Evolutionary conservation across 2,888 invertebrate species (phyloP), one percentile per base, ranked within the genome.

Genomic region (Cheilosia variabilis): DNA sequence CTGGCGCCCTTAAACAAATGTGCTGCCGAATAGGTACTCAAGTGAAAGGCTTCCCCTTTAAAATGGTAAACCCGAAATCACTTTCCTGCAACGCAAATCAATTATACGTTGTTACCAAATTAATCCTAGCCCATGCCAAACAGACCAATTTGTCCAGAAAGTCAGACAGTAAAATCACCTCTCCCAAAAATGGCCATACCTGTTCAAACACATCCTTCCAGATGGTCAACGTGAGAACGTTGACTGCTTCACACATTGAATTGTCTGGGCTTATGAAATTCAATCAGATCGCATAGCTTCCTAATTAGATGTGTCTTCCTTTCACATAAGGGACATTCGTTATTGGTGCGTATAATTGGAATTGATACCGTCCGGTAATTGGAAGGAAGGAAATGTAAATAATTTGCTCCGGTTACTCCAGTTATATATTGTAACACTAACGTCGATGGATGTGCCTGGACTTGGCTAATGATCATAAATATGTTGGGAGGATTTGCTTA

Each of bases 331-430:
- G 53, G 69, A 69, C 62, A 69, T 55, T 62, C 55, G 19, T 63
- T 63, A 78, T 37, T 62, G 45, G 41, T 71, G 69, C 50, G 69
- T 63, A 34, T 63, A 77, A 62, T 55, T 62, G 45, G 47, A 71
- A 53, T 62, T 66, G 75, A 75, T 66, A 27, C 57, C 24, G 41
- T 41, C 7, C 52, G 53, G 34, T 53, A 66, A 41, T 66, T 37
- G 22, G 37, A 52, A 37, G 66, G 41, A 53, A 52, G 66, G 24
- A 66, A 66, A 66, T 66, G 53, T 66, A 66, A 66, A 66, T 66
- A 66, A 27, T 24, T 53, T 24, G 22, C 52, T 41, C 6, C 34
- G n/a, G 1, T 17, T 22, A 13, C 50, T 34, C 19, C 37, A 22
- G 37, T 37, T 37, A 24, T 24, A 17, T 15, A 27, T 52, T 17